Conservation (phyloP, 2,113 vertebrate genomes). For the Tetrao urogallus region DNA sequence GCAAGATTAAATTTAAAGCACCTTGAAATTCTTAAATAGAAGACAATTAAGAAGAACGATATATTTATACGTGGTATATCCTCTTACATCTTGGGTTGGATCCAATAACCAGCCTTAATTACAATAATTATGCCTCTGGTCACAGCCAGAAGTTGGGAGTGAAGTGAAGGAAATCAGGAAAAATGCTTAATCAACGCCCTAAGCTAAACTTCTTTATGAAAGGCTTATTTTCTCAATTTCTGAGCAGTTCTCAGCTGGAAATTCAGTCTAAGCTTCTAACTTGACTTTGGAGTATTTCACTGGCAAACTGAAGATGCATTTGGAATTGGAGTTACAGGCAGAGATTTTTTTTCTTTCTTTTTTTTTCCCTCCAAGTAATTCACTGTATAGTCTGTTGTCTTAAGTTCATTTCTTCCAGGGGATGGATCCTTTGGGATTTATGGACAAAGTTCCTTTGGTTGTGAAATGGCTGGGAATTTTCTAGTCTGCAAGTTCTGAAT, state of each 20-base stretch:
- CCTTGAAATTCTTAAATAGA: slow-evolving; percentile 61
- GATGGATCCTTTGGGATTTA: background rate
- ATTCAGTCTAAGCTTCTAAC: background rate
- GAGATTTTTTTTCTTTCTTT: background rate
- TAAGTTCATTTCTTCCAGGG: background rate
- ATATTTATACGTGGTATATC: slow-evolving; percentile 61
- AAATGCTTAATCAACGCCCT: background rate
- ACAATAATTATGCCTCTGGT: slow-evolving; percentile 54
- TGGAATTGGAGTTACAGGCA: background rate
- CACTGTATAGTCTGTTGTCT: background rate
- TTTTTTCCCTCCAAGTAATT: background rate
- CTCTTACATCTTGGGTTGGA: slow-evolving; percentile 59
- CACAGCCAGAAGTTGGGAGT: slow-evolving; percentile 18
- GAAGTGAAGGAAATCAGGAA: slow-evolving; percentile 15
- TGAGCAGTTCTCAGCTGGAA: background rate
- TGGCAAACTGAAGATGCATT: background rate
- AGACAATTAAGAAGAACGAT: slow-evolving; percentile 67
- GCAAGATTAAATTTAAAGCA: slow-evolving; percentile 60
- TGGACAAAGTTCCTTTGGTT: background rate
- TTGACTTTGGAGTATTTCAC: background rate
- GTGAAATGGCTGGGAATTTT: background rate
- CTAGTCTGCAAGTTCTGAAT: background rate
- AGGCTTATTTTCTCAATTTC: background rate
- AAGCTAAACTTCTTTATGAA: background rate
- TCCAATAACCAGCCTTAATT: slow-evolving; percentile 63